Evolutionary conservation across 2,888 invertebrate species (phyloP), one percentile per base, ranked within the genome.

Genomic region (Agriopis leucophaearia): DNA sequence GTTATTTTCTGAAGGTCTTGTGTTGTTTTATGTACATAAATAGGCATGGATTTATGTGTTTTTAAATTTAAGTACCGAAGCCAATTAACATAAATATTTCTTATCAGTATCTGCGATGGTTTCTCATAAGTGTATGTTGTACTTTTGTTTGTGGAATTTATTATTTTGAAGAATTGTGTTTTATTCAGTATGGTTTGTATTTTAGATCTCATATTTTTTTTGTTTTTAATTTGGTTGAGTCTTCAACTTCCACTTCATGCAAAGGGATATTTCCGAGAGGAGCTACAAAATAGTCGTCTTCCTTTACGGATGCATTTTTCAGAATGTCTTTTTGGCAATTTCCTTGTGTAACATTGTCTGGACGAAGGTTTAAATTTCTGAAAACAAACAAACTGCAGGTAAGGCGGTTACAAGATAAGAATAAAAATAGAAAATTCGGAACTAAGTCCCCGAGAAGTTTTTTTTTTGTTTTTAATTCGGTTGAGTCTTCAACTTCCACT

Each of bases 271-370:
- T 97, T 76, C 98, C 98, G 15, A 97, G 97, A 9, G 99, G 99
- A 40, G 97, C 97, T 13, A 98, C 96, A 94, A 98, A 99, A 87
- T 98, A 99, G 78, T 98, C 97, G 86, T 99, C 99, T 82, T 98
- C 97, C 13, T 94, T 95, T 61, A 96, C 75, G 45, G 92, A 81
- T 1, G 98, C 97, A 94, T 98, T 97, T 71, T 90, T 94, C 64
- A 98, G 85, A 70, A 99, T 95, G 61, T 96, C 95, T 36, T 95
- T 92, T 62, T 95, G 95, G 78, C 95, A 95, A 79, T 96, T 95
- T 18, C 96, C 96, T 78, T 97, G 96, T 0, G 94, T 96, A 16
- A 97, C 95, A 75, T 88, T 80, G 85, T 98, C 97, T 66, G 95
- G 91, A 64, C 98, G 94, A 66, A 98, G 90, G 75, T 90, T 88